Evolutionary conservation across 2,797 vertebrate species (phyloP).

Genomic region (Eremophila alpestris): DNA sequence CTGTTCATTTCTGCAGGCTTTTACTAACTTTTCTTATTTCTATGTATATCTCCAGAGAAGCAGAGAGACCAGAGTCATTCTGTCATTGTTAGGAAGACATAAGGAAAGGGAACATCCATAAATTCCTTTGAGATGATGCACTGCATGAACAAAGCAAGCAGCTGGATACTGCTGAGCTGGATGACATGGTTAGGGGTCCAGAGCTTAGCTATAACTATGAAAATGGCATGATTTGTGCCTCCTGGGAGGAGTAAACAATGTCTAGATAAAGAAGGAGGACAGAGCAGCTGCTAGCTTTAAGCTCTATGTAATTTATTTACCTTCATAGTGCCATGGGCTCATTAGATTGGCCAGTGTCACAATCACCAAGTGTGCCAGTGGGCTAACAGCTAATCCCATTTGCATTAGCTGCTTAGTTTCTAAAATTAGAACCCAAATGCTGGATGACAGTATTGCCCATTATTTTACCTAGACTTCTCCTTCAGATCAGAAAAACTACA

Average conservation of each 20-base stretch:
- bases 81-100: not conserved
- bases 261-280: not conserved
- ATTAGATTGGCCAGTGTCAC: not conserved
- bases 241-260: not conserved
- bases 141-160: not conserved
- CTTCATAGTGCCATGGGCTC: not conserved
- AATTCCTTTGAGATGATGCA: not conserved
- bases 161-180: not conserved
- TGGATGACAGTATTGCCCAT: slow-evolving; percentile 8
- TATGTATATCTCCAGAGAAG: not conserved
- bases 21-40: not conserved
- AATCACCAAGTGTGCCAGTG: not conserved
- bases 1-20: not conserved
- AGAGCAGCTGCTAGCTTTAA: slow-evolving; percentile 24
- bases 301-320: not conserved
- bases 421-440: slow-evolving; percentile 32
- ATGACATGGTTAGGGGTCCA: not conserved
- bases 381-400: slow-evolving; percentile 53
- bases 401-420: slow-evolving; percentile 50
- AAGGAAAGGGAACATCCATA: not conserved
- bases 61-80: not conserved
- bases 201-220: not conserved
- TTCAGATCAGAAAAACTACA: not conserved
- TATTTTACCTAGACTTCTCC: slow-evolving; percentile 9
- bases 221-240: not conserved